Evolutionary conservation across 2,888 invertebrate species (phyloP).

Genomic region (Harpalus rufipes): DNA sequence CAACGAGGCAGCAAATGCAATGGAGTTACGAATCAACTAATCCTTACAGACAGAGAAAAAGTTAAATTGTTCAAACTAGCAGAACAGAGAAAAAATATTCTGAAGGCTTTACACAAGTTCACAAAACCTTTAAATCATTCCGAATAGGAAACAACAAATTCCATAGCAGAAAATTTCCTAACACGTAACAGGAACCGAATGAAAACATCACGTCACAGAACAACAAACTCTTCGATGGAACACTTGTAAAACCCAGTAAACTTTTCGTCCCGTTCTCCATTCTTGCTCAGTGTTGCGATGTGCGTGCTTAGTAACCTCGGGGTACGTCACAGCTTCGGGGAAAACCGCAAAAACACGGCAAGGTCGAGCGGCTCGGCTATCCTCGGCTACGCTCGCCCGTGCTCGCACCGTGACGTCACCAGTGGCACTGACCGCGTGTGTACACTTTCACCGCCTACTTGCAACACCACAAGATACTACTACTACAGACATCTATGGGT

Average conservation of each 20-base stretch:
- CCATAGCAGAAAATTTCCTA: slow-evolving; percentile 6
- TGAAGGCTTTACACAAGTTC: too few relatives aligned
- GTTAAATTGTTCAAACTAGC: too few relatives aligned
- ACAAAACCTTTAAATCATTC: too few relatives aligned
- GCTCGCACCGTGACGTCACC: slow-evolving; percentile 14
- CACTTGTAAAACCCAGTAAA: slow-evolving; percentile 37
- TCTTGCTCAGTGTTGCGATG: not conserved
- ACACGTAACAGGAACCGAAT: not conserved
- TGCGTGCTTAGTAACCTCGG: slow-evolving; percentile 29
- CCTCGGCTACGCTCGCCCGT: not conserved
- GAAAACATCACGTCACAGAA: slow-evolving; percentile 32
- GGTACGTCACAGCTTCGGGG: slow-evolving; percentile 14
- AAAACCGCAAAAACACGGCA: slow-evolving; percentile 50
- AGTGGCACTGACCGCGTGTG: slow-evolving; percentile 43
- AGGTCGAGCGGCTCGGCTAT: slow-evolving; percentile 22
- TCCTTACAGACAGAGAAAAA: too few relatives aligned
- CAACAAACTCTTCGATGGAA: slow-evolving; percentile 30
- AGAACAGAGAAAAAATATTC: too few relatives aligned
- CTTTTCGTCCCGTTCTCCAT: not conserved
- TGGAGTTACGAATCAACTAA: too few relatives aligned
- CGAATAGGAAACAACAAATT: not conserved
- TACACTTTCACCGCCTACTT: slow-evolving; percentile 40
- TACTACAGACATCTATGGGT: slow-evolving; percentile 9
- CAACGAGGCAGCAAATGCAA: too few relatives aligned
- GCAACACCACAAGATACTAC: not conserved